Base-by-base conservation (phyloP, 2,113 vertebrate genomes). In the Zingel zingel region DNA sequence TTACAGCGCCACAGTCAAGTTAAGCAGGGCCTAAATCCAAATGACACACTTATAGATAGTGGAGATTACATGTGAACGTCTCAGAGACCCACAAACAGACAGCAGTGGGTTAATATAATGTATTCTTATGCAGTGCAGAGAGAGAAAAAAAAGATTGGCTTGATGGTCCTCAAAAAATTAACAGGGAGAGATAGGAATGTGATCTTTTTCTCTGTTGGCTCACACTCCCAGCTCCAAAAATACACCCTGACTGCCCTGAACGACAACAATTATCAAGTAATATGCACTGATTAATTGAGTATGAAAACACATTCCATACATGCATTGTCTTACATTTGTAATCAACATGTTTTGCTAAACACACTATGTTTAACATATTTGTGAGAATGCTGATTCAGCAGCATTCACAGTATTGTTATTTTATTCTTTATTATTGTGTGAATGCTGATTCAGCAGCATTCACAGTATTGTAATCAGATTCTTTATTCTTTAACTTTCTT, bases 101-200 rank as follows among this genome's bases (percentile, higher is more conserved):
- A 57, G 36, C 39, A 68, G 63, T 19, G 58, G 53, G 69, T 88
- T 69, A 77, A 74, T 69, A 23, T 36, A 51, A 48, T 27, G 70
- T 80, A 8, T 58, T 58, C 43, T 51, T 21, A 16, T 48, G 62
- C n/a, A 74, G 45, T 36, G 58, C 25, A 77, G 27, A 43, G 19
- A 45, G 9, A 76, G 54, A 77, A 10, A 65, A 27, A 56, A 48
- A 33, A 56, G 54, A 61, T 78, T 75, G 19, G 56, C 79, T 63
- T 51, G 64, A 79, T 19, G 11, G 66, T 77, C 39, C 61, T 68
- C 5, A 58, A 87, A 91, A 80, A 75, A 85, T 82, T 15, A 71
- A 92, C 53, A 65, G 56, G 30, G 43, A 54, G 50, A 74, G 58
- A 86, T 9, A 65, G 18, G 36, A 88, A 69, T 73, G 54, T 64